Evolutionary conservation across 2,888 invertebrate species (phyloP).

Genomic region (Petrolisthes manimaculis): DNA sequence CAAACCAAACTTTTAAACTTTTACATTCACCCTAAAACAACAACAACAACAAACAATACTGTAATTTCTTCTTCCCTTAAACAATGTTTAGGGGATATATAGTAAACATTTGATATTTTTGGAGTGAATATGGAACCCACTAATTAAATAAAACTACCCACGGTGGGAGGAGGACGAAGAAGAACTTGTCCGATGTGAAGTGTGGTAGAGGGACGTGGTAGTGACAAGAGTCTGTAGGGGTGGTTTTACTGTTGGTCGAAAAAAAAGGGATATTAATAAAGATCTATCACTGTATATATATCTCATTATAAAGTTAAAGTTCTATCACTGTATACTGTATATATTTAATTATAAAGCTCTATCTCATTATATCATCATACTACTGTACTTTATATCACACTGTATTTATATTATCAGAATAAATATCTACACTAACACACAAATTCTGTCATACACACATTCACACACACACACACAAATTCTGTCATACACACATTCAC

Average conservation of each 20-base stretch:
- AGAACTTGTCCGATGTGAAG: conserved; percentile 71
- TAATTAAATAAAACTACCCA: conserved; percentile 68
- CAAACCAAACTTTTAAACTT: no score
- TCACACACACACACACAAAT: background rate
- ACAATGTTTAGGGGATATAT: no score
- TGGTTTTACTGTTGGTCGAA: conserved; percentile 8
- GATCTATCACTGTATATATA: background rate
- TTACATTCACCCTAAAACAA: no score
- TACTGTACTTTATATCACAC: background rate
- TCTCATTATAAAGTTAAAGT: background rate
- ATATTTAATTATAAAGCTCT: no score
- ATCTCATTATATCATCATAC: no score
- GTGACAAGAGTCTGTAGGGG: background rate
- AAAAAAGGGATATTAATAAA: background rate
- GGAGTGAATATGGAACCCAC: no score
- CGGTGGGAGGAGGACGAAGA: conserved; percentile 74
- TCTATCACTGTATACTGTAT: no score
- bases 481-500: background rate
- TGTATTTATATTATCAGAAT: background rate
- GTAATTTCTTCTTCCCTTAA: no score
- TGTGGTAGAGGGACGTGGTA: conserved; percentile 62
- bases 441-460: background rate
- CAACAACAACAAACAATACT: no score
- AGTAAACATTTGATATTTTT: no score
- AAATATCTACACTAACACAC: background rate